Base-by-base conservation (phyloP, 2,888 invertebrate genomes). In the Sturmia bella region DNA sequence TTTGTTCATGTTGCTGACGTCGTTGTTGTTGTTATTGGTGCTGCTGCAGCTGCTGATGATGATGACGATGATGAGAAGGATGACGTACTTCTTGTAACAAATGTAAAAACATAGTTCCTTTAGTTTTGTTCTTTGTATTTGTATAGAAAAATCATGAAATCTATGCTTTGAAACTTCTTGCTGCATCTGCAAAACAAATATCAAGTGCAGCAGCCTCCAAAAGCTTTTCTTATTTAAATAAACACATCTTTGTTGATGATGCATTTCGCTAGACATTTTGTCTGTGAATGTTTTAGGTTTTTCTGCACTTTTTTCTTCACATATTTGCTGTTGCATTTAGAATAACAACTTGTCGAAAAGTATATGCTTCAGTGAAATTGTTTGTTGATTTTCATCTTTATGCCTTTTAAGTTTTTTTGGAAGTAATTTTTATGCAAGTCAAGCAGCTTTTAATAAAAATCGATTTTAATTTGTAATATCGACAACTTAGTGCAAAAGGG, bases 291-390 rank as follows among this genome's bases (percentile, higher is more conserved):
- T 54, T 37, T 61, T 69, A 52, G 17, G 27, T 66, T 17, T 45
- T 15, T 7, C 7, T 7, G 5, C 9, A 24, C 50, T 66, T 64
- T 50, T 61, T 70, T 15, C 61, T 72, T 1, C 32, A 63, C 50
- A n/a, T n/a, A n/a, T n/a, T 37, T 66, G 45, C 24, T 54, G 32
- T 12, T 64, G 43, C 32, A 56, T 61, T 78, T 39, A 57, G 32
- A 56, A 27, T 56, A 66, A 32, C 32, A 32, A 48, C 68, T 76
- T 83, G 83, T 84, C 76, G 81, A 81, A 84, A 80, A 80, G 81
- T 83, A 66, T 76, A 79, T 74, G 84, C 82, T 81, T 80, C 80
- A 84, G 61, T 84, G 79, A 79, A 78, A 64, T 32, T 66, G 56
- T 50, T 64, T 69, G 61, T 63, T 76, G 72, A 66, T 81, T 54